phyloP scores from a whole-genome alignment of 2,113 vertebrate species.

The Rhombomys opimus region DNA sequence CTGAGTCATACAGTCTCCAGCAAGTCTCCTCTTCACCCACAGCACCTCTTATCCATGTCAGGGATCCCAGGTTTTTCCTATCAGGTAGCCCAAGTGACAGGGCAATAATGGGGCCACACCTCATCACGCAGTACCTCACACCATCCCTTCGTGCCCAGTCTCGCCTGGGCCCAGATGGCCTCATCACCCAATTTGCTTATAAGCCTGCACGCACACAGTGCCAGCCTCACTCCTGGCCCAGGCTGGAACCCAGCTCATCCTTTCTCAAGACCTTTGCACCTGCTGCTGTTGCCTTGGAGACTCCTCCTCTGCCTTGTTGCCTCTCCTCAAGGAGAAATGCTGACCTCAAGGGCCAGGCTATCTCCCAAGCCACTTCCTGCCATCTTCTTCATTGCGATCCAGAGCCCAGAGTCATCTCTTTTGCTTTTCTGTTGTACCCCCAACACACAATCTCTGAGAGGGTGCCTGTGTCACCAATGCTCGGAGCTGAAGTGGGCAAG shows the following conservation, averaged over 20 bases:
- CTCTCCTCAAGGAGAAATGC: background rate
- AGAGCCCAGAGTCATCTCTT: background rate
- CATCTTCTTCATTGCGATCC: background rate
- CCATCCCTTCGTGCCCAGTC: background rate
- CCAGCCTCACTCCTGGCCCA: background rate
- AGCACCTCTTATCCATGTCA: background rate
- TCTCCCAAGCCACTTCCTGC: background rate
- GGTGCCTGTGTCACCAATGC: background rate
- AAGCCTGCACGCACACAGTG: no score
- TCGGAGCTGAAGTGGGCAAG: background rate
- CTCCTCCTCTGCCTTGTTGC: no score
- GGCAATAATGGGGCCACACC: background rate
- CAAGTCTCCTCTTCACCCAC: background rate
- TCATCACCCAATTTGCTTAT: background rate
- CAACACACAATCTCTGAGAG: background rate
- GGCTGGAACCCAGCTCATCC: background rate
- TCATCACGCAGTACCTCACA: background rate
- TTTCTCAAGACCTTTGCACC: background rate
- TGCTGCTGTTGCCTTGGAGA: background rate
- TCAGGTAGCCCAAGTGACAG: background rate
- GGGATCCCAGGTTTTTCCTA: background rate
- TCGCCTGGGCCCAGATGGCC: background rate
- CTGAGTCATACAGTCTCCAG: background rate
- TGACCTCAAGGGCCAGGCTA: background rate
- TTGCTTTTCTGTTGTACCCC: no score